Evolutionary conservation across 37 sponge, comb jelly and placozoan species (phyloP).

Genomic region (Mnemiopsis leidyi): DNA sequence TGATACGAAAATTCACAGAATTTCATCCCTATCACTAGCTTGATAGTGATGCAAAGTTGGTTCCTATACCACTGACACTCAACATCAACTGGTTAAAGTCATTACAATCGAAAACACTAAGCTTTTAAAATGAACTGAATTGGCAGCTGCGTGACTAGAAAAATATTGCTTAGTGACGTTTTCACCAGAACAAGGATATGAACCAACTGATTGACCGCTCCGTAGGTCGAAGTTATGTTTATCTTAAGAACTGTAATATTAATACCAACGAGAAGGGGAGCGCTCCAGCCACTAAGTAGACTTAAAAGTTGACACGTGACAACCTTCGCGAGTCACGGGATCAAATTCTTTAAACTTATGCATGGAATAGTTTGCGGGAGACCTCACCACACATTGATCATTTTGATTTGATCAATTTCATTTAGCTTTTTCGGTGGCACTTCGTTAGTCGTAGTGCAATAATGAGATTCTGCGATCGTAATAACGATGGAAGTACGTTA

Average conservation of each 20-base stretch:
- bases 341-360: neutral
- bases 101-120: too few species aligned
- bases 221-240: neutral
- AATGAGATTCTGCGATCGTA: too few species aligned
- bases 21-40: neutral
- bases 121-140: too few species aligned
- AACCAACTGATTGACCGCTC: neutral
- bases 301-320: neutral
- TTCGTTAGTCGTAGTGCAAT: too few species aligned
- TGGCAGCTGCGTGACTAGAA: too few species aligned
- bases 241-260: neutral
- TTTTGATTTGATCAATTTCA: neutral
- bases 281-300: neutral
- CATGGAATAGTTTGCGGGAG: neutral
- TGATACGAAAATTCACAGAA: conserved; percentile 61
- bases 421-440: neutral
- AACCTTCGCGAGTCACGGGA: neutral
- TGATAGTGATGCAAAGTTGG: too few species aligned
- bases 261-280: neutral
- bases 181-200: neutral
- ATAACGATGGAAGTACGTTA: too few species aligned
- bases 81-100: too few species aligned
- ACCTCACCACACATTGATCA: too few species aligned
- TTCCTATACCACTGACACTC: too few species aligned
- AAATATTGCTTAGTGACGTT: too few species aligned